Base-by-base conservation (phyloP, 2,888 invertebrate species). In the Corythucha ciliata region DNA sequence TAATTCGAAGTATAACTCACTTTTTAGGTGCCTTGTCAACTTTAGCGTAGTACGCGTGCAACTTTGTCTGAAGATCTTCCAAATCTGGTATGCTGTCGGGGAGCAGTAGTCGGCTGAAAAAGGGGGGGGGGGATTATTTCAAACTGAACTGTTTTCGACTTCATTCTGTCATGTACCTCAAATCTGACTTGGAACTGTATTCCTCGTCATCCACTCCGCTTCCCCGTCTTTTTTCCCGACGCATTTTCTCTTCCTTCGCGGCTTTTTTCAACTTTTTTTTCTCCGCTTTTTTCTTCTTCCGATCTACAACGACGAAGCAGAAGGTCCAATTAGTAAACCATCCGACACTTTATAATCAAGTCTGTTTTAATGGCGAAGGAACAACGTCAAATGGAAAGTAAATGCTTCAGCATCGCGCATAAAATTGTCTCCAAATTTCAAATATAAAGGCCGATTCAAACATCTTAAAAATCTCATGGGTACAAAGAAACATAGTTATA, bases 41-140 rank as follows among this genome's bases (percentile, higher is more conserved):
- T 69, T 80, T 79, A 59, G 81, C 81, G 69, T 84, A 84, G 70
- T 83, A 84, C 39, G 83, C 83, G 69, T 74, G 80, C 62, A 85
- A 71, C 65, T 83, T 84, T 1, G 81, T 80, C 68, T 84, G 81
- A 63, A 85, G 68, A 65, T 84, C 83, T 63, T 82, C 81, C 55
- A 84, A 71, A 63, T 83, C 83, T 42, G 83, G 81, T 67, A 84
- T 73, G 61, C 77, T 79, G 27, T 48, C 48, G 14, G 40, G 49
- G 29, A 49, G 32, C 42, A 49, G 24, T 8, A 49, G 42, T 34
- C 49, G 40, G 39, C 14, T 22, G 21, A 34, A 46, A 27, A 29
- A 12, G 4, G 8, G 7, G 16, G 8, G 8, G 16, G 10, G 36
- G 7, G 36, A n/a, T 8, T 29, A n/a, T 29, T 29, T 29, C 8